A percentile compares a stretch with the other conserved stretches of the same genome.
These are phyloP conservation scores for Yoshiicerus persimilis DNA, from an alignment of 1,140 invertebrate genomes.

Conservation along the genomic window DNA sequence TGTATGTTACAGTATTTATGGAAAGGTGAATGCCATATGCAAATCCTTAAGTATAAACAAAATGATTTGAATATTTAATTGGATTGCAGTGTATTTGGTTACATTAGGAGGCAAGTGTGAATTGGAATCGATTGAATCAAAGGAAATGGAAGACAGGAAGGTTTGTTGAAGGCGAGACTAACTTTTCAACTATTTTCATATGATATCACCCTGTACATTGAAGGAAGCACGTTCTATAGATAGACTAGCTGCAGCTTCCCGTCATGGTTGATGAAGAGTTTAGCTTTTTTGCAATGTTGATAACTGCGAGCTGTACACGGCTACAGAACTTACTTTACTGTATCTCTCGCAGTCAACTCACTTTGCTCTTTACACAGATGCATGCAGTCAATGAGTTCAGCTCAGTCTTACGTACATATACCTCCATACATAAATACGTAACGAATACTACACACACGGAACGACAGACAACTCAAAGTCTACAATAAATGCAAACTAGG, in stretches of 20 bases:
- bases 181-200: background rate
- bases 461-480: background rate
- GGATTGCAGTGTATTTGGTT: background rate
- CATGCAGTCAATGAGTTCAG: background rate
- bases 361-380: background rate
- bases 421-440: background rate
- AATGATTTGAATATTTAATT: background rate
- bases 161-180: background rate
- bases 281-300: conserved; percentile 20
- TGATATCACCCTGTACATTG: background rate
- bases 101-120: background rate
- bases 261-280: conserved; percentile 22
- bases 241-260: conserved; percentile 15
- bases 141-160: background rate
- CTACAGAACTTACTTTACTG: background rate
- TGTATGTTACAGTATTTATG: background rate
- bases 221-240: conserved; percentile 1
- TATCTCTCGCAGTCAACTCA: background rate
- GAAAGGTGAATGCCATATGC: background rate
- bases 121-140: background rate
- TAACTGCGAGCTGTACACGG: background rate
- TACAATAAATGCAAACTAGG: conserved; percentile 20
- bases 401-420: background rate
- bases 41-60: background rate
- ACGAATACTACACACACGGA: background rate